phyloP scores from a whole-genome alignment of 2,888 invertebrate species.

The Andricus quercusramuli region DNA sequence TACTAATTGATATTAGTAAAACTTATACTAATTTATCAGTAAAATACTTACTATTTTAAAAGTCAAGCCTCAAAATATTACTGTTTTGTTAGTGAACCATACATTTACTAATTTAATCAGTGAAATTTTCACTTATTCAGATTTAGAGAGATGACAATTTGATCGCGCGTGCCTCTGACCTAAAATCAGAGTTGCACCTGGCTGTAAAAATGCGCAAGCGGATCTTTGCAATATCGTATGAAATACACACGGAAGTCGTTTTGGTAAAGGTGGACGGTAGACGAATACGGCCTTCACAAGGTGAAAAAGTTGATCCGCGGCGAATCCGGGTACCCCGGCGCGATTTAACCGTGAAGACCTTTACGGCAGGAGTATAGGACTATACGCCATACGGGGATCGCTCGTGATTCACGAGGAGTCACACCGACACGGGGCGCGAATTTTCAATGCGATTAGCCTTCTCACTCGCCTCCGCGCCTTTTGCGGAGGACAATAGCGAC shows the following conservation, averaged over 20 bases:
- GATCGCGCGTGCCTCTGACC: too few species aligned
- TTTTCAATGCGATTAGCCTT: slow-evolving; percentile 39
- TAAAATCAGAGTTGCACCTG: too few species aligned
- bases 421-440: slow-evolving; percentile 38
- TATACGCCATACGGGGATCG: not conserved
- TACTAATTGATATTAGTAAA: too few species aligned
- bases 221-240: not conserved
- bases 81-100: too few species aligned
- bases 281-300: not conserved
- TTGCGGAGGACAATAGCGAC: slow-evolving; percentile 41
- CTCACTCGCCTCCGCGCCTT: slow-evolving; percentile 39
- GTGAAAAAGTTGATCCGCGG: slow-evolving; percentile 37
- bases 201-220: not conserved
- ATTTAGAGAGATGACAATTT: too few species aligned
- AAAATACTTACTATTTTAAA: too few species aligned
- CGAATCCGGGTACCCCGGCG: slow-evolving; percentile 23
- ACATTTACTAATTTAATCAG: too few species aligned
- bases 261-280: not conserved
- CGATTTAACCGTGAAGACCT: slow-evolving; percentile 39
- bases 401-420: slow-evolving; percentile 35
- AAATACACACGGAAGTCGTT: not conserved
- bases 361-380: not conserved
- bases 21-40: too few species aligned
- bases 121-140: too few species aligned
- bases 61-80: too few species aligned